These are phyloP conservation scores for Pyrgilauda ruficollis DNA, from an alignment of 2,113 vertebrate genomes.

Conservation along the genomic window DNA sequence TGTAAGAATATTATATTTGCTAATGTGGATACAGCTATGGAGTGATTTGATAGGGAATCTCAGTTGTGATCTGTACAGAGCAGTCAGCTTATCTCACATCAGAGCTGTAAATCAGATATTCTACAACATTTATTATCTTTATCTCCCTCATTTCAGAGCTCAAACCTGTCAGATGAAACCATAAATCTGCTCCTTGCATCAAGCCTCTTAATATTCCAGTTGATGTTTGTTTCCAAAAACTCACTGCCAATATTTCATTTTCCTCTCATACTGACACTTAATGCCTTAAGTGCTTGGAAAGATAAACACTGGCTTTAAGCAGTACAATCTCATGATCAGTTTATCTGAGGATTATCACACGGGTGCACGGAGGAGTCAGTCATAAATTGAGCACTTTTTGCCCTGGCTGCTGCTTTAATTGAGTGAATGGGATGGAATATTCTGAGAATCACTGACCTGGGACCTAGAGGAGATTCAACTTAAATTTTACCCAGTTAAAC, in stretches of 20 bases:
- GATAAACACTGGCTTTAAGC: slow-evolving; percentile 59
- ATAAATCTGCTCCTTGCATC: neutral
- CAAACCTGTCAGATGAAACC: neutral
- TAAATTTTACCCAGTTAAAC: neutral
- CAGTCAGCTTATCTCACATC: neutral
- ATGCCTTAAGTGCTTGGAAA: slow-evolving; percentile 55
- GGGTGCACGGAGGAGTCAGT: neutral
- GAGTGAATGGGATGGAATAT: neutral
- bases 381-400: slow-evolving; percentile 1
- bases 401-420: neutral
- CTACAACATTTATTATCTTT: neutral
- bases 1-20: neutral
- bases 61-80: neutral
- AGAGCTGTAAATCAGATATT: neutral
- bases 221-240: neutral
- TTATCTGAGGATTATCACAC: slow-evolving; percentile 57
- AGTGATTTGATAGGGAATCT: neutral
- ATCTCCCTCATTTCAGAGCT: neutral
- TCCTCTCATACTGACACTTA: slow-evolving; percentile 40
- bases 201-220: neutral
- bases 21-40: neutral
- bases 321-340: slow-evolving; percentile 42
- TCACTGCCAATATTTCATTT: slow-evolving; percentile 30
- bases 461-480: neutral
- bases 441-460: neutral